Conservation (phyloP, 2,888 invertebrate species). For the Patella ulyssiponensis region DNA sequence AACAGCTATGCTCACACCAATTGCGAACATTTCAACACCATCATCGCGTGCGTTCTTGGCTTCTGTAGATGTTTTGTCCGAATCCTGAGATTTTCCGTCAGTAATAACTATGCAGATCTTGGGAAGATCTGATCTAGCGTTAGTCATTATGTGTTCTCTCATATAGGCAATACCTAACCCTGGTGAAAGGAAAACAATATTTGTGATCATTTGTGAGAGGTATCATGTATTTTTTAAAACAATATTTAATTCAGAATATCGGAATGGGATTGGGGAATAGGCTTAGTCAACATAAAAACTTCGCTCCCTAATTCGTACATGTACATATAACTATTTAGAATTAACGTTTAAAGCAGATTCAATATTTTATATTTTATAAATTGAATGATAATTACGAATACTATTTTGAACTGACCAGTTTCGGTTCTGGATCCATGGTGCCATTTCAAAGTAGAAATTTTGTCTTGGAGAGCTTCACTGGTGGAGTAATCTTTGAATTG, state of each 20-base stretch:
- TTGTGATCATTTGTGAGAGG: too few relatives aligned
- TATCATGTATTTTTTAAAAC: too few relatives aligned
- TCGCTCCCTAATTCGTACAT: too few relatives aligned
- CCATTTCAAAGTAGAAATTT: neutral
- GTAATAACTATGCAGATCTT: neutral
- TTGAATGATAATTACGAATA: too few relatives aligned
- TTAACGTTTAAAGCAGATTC: too few relatives aligned
- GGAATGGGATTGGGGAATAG: too few relatives aligned
- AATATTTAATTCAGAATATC: too few relatives aligned
- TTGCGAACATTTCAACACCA: conserved; percentile 36
- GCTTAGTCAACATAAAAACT: too few relatives aligned
- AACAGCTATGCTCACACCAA: conserved; percentile 34
- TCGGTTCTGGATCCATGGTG: neutral
- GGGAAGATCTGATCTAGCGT: neutral
- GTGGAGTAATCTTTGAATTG: neutral
- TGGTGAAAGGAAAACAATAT: neutral
- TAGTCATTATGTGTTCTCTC: neutral
- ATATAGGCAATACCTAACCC: neutral
- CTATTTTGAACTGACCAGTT: neutral
- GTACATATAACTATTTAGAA: too few relatives aligned
- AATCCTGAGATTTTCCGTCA: neutral
- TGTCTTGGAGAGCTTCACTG: neutral
- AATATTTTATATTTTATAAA: too few relatives aligned
- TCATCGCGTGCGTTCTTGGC: conserved; percentile 22
- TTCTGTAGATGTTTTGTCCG: conserved; percentile 23